phyloP scores from a whole-genome alignment of 2,888 invertebrate species.

The Shargacucullia verbasci region DNA sequence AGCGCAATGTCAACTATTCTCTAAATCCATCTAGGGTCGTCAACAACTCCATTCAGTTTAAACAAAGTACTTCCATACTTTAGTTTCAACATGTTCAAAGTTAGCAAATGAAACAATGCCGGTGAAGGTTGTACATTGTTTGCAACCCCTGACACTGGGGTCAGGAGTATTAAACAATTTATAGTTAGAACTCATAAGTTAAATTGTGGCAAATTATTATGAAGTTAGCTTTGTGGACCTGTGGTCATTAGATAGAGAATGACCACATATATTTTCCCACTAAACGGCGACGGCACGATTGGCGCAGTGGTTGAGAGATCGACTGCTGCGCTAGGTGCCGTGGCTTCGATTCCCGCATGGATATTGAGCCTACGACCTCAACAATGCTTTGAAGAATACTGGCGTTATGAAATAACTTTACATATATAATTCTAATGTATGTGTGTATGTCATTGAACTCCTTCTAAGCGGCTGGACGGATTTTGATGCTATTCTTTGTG shows the following conservation, averaged over 20 bases:
- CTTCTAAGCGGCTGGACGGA: too few species aligned
- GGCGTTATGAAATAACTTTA: too few species aligned
- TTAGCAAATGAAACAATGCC: slow-evolving; percentile 42
- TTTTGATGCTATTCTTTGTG: too few species aligned
- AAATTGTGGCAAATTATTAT: slow-evolving; percentile 22
- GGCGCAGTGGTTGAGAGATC: too few species aligned
- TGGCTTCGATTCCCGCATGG: too few species aligned
- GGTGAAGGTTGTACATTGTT: slow-evolving; percentile 43
- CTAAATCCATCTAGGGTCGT: background rate
- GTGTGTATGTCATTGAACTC: too few species aligned
- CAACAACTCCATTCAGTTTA: slow-evolving; percentile 20
- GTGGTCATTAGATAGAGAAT: background rate
- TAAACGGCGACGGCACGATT: too few species aligned
- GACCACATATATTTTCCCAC: too few species aligned
- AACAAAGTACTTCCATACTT: slow-evolving; percentile 34
- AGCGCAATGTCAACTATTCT: background rate
- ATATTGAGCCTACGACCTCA: too few species aligned
- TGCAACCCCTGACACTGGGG: slow-evolving; percentile 31
- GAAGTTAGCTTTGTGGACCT: slow-evolving; percentile 8
- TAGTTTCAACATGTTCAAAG: slow-evolving; percentile 43
- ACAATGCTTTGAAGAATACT: too few species aligned
- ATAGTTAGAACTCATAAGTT: slow-evolving; percentile 16
- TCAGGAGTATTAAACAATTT: slow-evolving; percentile 43
- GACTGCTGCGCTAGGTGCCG: too few species aligned
- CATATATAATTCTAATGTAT: too few species aligned